These are phyloP conservation scores for Macroramphosus scolopax DNA, from an alignment of 2,797 vertebrate species.

Conservation along the genomic window DNA sequence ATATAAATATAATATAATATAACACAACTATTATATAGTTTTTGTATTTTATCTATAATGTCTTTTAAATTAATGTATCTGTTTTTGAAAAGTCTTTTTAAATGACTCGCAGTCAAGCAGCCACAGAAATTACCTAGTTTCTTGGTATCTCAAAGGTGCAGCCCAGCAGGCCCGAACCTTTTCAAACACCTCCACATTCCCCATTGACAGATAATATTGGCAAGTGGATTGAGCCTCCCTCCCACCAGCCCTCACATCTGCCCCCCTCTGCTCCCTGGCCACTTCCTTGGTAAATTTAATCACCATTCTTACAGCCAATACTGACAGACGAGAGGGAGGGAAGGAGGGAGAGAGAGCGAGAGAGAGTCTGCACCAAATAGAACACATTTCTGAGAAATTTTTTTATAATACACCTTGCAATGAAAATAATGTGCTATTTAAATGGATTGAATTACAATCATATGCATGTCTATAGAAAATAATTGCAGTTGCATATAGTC, in stretches of 20 bases:
- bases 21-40: too few species aligned
- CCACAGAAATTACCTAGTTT: not conserved
- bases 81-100: too few species aligned
- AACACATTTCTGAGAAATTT: not conserved
- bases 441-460: too few species aligned
- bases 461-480: too few species aligned
- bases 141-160: not conserved
- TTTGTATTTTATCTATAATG: too few species aligned
- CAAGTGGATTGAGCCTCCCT: slow-evolving; percentile 33
- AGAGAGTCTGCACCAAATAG: not conserved
- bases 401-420: too few species aligned
- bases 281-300: slow-evolving; percentile 40
- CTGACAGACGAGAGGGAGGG: slow-evolving; percentile 2
- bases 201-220: slow-evolving; percentile 34
- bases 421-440: not conserved
- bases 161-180: slow-evolving; percentile 1
- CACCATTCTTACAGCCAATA: slow-evolving; percentile 14
- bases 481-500: too few species aligned
- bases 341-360: not conserved
- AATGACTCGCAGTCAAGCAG: too few species aligned
- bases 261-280: slow-evolving; percentile 21
- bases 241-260: slow-evolving; percentile 41
- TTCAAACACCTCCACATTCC: slow-evolving; percentile 24
- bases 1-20: too few species aligned
- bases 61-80: too few species aligned